Conservation (phyloP, 2,797 vertebrate species). For the Anabas testudineus region DNA sequence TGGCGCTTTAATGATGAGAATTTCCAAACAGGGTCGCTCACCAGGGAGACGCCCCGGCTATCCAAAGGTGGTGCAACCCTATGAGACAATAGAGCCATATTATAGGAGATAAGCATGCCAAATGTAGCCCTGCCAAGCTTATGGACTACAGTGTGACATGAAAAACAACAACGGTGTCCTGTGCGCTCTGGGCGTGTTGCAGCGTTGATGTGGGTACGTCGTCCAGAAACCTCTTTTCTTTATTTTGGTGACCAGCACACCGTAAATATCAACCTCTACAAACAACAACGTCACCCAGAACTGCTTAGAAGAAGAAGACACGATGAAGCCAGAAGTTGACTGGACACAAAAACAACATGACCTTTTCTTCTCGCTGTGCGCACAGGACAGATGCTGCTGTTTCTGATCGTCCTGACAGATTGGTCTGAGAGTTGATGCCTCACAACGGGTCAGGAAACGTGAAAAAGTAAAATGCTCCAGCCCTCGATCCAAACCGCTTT, state of each 20-base stretch:
- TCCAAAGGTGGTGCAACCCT: constrained; percentile 55
- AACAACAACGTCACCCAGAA: constrained; percentile 24
- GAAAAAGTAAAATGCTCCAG: not conserved
- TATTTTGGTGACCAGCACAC: constrained; percentile 13
- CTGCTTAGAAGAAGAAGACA: constrained; percentile 26
- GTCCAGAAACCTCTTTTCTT: not conserved
- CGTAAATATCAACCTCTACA: constrained; percentile 40
- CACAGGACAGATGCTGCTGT: constrained; percentile 57
- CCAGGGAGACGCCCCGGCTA: constrained; percentile 50
- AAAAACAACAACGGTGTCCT: constrained; percentile 41
- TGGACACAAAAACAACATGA: constrained; percentile 64
- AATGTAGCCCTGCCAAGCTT: constrained; percentile 43
- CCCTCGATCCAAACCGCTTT: not conserved
- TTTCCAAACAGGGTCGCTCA: constrained; percentile 56
- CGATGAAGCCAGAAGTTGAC: constrained; percentile 55
- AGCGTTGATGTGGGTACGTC: constrained; percentile 11
- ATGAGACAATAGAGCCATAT: constrained; percentile 53
- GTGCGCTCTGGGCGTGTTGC: constrained; percentile 33
- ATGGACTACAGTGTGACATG: constrained; percentile 8
- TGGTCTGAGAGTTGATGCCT: constrained; percentile 12
- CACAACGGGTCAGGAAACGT: constrained; percentile 19
- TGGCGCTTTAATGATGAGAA: constrained; percentile 65
- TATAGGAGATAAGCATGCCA: constrained; percentile 34
- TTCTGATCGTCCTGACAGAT: constrained; percentile 55
- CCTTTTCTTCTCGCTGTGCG: constrained; percentile 62